A percentile compares a stretch with the other conserved stretches of the same genome.
phyloP scores from a whole-genome alignment of 2,888 invertebrate genomes.

The Tachina grossa region DNA sequence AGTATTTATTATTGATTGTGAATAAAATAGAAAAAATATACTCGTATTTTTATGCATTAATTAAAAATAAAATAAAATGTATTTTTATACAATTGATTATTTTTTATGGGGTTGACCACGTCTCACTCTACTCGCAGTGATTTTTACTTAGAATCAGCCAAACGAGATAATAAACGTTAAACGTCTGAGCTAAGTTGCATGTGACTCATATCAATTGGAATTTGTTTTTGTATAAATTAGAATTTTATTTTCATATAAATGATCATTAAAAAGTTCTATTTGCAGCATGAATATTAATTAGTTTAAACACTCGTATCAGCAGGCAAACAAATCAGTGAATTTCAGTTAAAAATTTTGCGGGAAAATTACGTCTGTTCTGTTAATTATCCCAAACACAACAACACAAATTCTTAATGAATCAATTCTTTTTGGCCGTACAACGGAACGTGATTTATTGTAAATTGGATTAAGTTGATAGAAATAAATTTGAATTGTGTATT shows the following conservation, averaged over 20 bases:
- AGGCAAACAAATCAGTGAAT: not conserved
- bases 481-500: constrained; percentile 18
- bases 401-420: constrained; percentile 29
- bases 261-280: constrained; percentile 20
- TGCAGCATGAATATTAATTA: constrained; percentile 35
- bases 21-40: not conserved
- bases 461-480: constrained; percentile 41
- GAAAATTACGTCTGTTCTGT: not conserved
- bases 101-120: constrained; percentile 20
- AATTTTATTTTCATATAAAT: constrained; percentile 7
- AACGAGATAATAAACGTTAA: constrained; percentile 30
- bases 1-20: constrained; percentile 16
- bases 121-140: not conserved
- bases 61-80: not conserved
- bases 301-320: not conserved
- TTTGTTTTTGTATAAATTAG: constrained; percentile 28
- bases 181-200: not conserved
- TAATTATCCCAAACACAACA: not conserved
- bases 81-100: not conserved
- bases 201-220: constrained; percentile 57
- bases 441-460: constrained; percentile 62
- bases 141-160: not conserved
- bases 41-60: not conserved
- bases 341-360: not conserved
- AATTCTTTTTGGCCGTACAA: constrained; percentile 25